Evolutionary conservation across 1,140 invertebrate species (phyloP).

Genomic region (Drosophila aff.): DNA sequence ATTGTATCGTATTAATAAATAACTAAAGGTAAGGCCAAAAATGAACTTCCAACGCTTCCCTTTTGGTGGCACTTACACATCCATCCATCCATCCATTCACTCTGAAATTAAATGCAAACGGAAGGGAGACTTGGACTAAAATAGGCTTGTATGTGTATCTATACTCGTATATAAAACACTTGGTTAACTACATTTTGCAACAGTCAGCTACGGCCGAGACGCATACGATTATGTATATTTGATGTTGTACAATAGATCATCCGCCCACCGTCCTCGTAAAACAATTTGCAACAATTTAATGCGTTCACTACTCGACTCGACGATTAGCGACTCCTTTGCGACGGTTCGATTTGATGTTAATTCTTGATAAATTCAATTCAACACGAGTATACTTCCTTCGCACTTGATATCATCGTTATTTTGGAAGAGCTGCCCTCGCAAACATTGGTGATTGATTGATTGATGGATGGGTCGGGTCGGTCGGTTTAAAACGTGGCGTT

Average conservation of each 20-base stretch:
- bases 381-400: slow-evolving; percentile 38
- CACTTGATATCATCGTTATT: slow-evolving; percentile 32
- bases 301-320: slow-evolving; percentile 11
- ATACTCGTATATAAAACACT: slow-evolving; percentile 30
- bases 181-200: slow-evolving; percentile 51
- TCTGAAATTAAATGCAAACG: slow-evolving; percentile 68
- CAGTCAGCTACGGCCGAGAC: slow-evolving; percentile 45
- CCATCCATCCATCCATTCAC: slow-evolving; percentile 15
- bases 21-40: slow-evolving; percentile 81
- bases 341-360: slow-evolving; percentile 27
- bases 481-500: slow-evolving; percentile 26
- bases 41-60: slow-evolving; percentile 48
- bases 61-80: slow-evolving; percentile 23
- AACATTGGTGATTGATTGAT: slow-evolving; percentile 48
- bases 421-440: slow-evolving; percentile 44
- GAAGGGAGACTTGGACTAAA: slow-evolving; percentile 52
- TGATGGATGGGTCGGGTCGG: slow-evolving; percentile 41
- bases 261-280: slow-evolving; percentile 22
- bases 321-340: slow-evolving; percentile 38
- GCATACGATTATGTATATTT: slow-evolving; percentile 43
- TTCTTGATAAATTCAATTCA: slow-evolving; percentile 63
- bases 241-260: slow-evolving; percentile 22
- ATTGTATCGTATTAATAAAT: slow-evolving; percentile 69
- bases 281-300: slow-evolving; percentile 34
- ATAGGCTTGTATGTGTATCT: slow-evolving; percentile 6